Evolutionary conservation across 2,797 vertebrate genomes (phyloP).

Genomic region (Lithobates pipiens): DNA sequence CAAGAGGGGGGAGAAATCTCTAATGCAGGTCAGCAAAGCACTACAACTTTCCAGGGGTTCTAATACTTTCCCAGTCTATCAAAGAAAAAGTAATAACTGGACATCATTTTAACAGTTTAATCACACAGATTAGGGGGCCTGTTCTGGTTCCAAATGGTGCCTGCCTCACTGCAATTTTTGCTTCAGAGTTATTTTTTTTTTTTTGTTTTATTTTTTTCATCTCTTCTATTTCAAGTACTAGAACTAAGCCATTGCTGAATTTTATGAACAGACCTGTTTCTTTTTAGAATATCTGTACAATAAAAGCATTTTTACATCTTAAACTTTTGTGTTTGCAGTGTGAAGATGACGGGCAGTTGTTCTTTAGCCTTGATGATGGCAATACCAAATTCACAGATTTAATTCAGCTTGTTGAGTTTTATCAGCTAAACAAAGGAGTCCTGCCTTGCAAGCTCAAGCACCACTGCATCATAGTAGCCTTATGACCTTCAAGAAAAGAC

Average conservation of each 20-base stretch:
- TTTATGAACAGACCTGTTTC: neutral
- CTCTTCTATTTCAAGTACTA: neutral
- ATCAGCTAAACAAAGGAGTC: conserved; percentile 98
- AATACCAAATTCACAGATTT: conserved; percentile 98
- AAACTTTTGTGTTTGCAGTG: conserved; percentile 75
- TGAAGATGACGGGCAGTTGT: conserved; percentile 94
- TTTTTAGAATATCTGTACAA: neutral
- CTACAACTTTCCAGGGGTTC: too few relatives aligned
- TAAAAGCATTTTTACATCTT: neutral
- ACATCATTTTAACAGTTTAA: too few relatives aligned
- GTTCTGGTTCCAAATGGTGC: too few relatives aligned
- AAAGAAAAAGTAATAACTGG: too few relatives aligned
- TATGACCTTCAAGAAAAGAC: conserved; percentile 86
- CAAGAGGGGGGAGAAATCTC: too few relatives aligned
- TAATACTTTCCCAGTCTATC: too few relatives aligned
- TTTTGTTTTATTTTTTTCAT: too few relatives aligned
- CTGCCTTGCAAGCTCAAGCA: conserved; percentile 98
- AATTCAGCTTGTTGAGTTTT: conserved; percentile 98
- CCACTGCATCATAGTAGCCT: conserved; percentile 96
- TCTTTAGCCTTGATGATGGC: conserved; percentile 96
- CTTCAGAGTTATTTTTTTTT: too few relatives aligned
- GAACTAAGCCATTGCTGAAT: too few relatives aligned
- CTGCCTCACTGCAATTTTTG: too few relatives aligned
- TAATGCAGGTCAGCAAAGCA: too few relatives aligned
- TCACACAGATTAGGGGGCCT: too few relatives aligned